Evolutionary conservation across 2,113 vertebrate species (phyloP), one percentile per base, ranked within the genome.

Genomic region (Centropus unirufus): DNA sequence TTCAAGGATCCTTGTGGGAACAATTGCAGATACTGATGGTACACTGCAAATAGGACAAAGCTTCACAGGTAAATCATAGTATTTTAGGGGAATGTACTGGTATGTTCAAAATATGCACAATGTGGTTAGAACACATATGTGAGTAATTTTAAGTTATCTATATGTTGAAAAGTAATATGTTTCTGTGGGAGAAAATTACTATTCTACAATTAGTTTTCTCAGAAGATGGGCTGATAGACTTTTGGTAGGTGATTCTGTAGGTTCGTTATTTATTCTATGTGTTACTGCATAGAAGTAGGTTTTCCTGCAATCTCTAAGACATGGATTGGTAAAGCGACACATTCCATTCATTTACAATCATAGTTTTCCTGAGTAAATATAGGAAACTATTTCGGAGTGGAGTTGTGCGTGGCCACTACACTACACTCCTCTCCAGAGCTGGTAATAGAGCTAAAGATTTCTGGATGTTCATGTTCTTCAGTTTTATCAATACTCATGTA

Each of bases 11-110:
- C 98, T 99, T 64, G 87, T 52, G 66, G 97, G 95, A 77, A 88
- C 97, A 51, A 58, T 99, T 83, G 86, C 72, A 74, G 98, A 69
- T 36, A 94, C 95, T 52, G 97, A 97, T 44, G 96, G 97, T 63
- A 70, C 93, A 68, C 83, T 98, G 92, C 90, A 94, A 97, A 97
- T 99, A 89, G 99, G 99, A 92, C 98, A 98, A 94, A 97, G 97
- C 95, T 97, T 97, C 39, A 98, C 98, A n/a, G 99, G 99, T 99
- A 98, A 98, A 96, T 47, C 69, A 19, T 23, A 52, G 8, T 42
- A 16, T 68, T 93, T 88, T 67, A 70, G 19, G 70, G 27, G 85
- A 67, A 47, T 49, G 24, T 26, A 51, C 32, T 64, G n/a, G 26
- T 89, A 42, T 76, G 46, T 57, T 47, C 6, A 62, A 59, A 82